Percentiles rank a stretch among this genome's conserved stretches.
Conservation (phyloP, 2,113 vertebrate species). For the Microcebus jonahi region DNA sequence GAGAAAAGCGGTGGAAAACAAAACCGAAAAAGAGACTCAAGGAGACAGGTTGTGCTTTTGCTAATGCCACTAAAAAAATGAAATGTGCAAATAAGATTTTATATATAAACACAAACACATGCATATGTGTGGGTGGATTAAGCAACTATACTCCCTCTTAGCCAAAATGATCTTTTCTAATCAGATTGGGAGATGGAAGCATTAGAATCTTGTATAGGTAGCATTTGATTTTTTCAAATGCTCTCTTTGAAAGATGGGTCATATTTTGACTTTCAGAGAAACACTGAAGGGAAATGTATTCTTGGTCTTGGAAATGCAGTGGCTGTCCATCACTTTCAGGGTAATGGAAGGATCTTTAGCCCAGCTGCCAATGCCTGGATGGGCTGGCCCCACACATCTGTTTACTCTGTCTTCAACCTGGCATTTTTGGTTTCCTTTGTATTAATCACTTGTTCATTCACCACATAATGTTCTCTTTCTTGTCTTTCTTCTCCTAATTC, state of each 20-base stretch:
- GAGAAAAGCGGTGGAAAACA: background rate
- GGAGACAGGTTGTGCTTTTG: background rate
- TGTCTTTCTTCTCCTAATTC: conserved; percentile 9
- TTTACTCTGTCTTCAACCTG: background rate
- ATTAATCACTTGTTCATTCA: background rate
- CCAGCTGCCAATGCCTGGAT: background rate
- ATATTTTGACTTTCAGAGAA: background rate
- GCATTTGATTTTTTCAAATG: background rate
- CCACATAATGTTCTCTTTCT: background rate
- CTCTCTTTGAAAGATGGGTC: background rate
- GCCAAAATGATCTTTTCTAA: background rate
- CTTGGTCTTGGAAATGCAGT: background rate
- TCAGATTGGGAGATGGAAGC: background rate
- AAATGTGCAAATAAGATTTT: background rate
- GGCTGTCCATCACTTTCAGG: background rate
- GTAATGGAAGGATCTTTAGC: background rate
- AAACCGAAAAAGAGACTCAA: background rate
- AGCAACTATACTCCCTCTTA: background rate
- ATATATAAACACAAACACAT: background rate
- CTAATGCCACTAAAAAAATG: background rate
- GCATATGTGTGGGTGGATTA: background rate
- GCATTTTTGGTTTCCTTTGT: background rate
- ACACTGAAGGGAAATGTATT: background rate
- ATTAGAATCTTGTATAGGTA: background rate
- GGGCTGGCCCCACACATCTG: background rate